These are phyloP conservation scores for Tragulus kanchil DNA, from an alignment of 2,113 vertebrate genomes.

Conservation along the genomic window DNA sequence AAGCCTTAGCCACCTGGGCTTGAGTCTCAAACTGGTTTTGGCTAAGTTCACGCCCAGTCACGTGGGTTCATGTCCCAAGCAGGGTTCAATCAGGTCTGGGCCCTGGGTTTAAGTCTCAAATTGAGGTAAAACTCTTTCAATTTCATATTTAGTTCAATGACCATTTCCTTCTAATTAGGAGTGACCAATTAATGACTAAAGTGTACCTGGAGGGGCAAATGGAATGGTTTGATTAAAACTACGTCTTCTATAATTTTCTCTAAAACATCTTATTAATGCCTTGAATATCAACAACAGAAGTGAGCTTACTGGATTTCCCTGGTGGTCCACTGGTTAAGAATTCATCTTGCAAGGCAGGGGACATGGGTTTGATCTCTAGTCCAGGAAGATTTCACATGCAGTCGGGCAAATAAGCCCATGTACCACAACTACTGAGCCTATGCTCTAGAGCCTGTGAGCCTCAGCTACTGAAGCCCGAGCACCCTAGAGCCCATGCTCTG, in stretches of 20 bases:
- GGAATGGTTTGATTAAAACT: neutral
- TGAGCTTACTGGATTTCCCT: neutral
- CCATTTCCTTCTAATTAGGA: neutral
- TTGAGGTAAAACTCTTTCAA: too few species aligned
- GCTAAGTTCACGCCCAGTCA: too few species aligned
- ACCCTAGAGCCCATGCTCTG: neutral
- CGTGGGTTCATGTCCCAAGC: too few species aligned
- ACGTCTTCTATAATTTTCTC: neutral
- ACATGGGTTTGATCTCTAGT: accelerated
- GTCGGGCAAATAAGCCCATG: neutral
- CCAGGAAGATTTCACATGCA: neutral
- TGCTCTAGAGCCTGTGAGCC: neutral
- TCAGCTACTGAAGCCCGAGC: neutral
- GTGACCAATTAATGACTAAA: neutral
- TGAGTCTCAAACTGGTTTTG: too few species aligned
- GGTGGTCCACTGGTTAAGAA: neutral
- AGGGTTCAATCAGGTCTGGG: too few species aligned
- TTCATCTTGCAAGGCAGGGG: neutral
- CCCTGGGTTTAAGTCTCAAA: too few species aligned
- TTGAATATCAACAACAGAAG: slow-evolving; percentile 11
- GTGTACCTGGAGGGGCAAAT: neutral
- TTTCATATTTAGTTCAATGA: neutral
- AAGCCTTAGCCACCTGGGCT: too few species aligned
- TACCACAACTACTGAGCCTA: neutral
- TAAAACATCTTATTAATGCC: neutral